These are phyloP conservation scores for Elachura formosa DNA, from an alignment of 2,113 vertebrate genomes.

Conservation along the genomic window DNA sequence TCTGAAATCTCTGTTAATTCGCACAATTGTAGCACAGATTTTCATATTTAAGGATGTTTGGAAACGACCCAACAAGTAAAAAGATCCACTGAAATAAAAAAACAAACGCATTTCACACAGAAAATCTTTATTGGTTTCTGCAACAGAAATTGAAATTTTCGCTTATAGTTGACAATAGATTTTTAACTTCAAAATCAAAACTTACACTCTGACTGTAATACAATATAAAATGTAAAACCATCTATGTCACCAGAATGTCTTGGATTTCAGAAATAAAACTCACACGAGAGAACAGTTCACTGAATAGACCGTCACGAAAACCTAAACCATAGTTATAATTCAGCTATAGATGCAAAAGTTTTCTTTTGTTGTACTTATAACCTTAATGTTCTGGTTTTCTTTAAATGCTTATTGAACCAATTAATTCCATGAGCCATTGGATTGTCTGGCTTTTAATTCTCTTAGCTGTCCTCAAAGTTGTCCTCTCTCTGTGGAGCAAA, in stretches of 20 bases:
- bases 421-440: neutral
- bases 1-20: neutral
- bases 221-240: neutral
- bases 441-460: neutral
- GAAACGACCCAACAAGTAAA: neutral
- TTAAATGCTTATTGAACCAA: neutral
- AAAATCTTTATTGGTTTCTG: fast-evolving
- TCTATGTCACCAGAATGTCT: neutral
- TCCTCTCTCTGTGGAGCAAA: neutral
- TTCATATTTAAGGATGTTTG: neutral
- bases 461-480: neutral
- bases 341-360: neutral
- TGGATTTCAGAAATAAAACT: neutral
- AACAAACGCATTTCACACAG: neutral
- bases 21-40: neutral
- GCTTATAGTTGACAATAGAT: neutral
- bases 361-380: neutral
- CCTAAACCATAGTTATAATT: neutral
- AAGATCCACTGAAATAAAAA: neutral
- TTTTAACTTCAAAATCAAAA: neutral
- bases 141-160: neutral
- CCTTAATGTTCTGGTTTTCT: neutral
- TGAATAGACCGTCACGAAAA: neutral
- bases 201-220: neutral
- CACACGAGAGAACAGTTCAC: neutral